phyloP scores from a whole-genome alignment of 2,113 vertebrate species.

The Urocynchramus pylzowi region DNA sequence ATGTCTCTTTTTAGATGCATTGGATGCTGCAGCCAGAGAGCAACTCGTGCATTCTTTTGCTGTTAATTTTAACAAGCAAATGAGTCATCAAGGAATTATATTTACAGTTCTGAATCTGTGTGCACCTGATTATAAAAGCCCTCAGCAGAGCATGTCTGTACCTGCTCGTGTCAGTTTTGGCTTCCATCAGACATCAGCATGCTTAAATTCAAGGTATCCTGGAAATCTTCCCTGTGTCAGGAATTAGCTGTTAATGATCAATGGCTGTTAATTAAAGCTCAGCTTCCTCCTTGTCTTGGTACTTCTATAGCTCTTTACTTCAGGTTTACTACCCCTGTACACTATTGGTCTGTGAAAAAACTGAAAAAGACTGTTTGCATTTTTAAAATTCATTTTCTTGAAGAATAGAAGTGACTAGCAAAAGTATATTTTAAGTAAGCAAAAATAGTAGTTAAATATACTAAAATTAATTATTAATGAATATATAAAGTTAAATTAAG shows the following conservation, averaged over 20 bases:
- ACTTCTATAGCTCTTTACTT: background rate
- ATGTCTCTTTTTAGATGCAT: background rate
- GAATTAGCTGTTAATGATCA: background rate
- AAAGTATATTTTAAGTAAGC: background rate
- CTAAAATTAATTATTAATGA: background rate
- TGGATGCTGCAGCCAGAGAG: background rate
- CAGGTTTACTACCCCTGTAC: background rate
- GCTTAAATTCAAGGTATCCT: background rate
- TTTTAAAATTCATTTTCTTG: background rate
- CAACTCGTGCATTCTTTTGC: background rate
- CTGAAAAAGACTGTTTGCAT: background rate
- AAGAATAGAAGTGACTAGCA: background rate
- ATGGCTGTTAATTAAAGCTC: background rate
- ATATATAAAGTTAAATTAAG: background rate
- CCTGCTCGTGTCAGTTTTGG: background rate
- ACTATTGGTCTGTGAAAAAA: background rate
- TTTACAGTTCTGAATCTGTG: background rate
- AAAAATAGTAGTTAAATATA: background rate
- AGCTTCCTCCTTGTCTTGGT: background rate
- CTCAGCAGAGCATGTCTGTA: background rate
- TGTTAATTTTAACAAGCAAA: background rate
- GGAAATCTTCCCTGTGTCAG: background rate
- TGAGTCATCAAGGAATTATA: background rate
- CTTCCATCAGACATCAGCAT: background rate
- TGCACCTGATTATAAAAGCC: background rate